These are phyloP conservation scores for Stylophora pistillata DNA, from an alignment of 64 coral and sea anemone genomes.

Conservation along the genomic window DNA sequence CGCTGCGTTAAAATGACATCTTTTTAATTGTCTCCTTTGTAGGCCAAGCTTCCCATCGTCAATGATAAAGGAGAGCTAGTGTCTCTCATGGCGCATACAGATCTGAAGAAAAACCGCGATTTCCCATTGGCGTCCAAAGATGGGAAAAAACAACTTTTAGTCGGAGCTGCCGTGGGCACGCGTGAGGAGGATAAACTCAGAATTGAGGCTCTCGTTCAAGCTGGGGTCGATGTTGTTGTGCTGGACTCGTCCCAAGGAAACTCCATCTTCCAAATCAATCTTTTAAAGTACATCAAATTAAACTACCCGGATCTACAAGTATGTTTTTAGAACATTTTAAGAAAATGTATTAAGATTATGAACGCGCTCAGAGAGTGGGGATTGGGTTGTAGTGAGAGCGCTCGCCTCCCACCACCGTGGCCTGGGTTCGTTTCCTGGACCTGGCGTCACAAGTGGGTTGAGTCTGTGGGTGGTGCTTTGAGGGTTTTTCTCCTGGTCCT, in stretches of 20 bases:
- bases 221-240: constrained; percentile 82
- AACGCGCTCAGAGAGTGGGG: background rate
- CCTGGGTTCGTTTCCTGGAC: no score
- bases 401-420: no score
- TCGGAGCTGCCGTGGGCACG: constrained; percentile 83
- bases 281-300: constrained; percentile 79
- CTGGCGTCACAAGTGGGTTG: no score
- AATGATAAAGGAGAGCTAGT: constrained; percentile 78
- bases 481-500: no score
- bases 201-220: constrained; percentile 76
- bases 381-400: no score
- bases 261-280: constrained; percentile 73
- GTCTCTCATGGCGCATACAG: constrained; percentile 74
- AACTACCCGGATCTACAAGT: constrained; percentile 71
- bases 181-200: constrained; percentile 70
- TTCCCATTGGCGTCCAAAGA: constrained; percentile 85
- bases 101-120: constrained; percentile 87
- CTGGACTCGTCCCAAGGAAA: constrained; percentile 95
- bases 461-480: no score
- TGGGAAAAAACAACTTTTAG: constrained; percentile 78
- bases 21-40: background rate
- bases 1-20: background rate
- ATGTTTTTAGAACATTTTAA: background rate
- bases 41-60: constrained; percentile 83
- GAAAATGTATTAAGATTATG: no score